Base-by-base conservation (phyloP, 2,113 vertebrate species). In the Oreamnos americanus region DNA sequence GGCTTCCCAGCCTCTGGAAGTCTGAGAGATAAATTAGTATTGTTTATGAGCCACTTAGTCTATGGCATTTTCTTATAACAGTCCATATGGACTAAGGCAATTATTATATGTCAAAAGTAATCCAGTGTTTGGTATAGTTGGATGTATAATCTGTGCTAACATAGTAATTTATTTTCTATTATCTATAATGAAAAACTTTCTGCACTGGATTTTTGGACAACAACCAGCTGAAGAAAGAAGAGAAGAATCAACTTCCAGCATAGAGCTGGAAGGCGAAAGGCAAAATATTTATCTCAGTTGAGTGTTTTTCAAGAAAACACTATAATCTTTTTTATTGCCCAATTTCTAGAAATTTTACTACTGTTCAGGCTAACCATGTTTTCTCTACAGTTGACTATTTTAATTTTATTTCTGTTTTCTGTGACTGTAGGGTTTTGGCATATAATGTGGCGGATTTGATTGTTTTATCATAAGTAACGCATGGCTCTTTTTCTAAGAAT, bases 401-500 rank as follows among this genome's bases (percentile, higher is more conserved):
- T 98, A 98, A 92, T 96, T 94, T 98, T 96, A 90, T 97, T 97
- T 98, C 96, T 97, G 76, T 97, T 98, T 98, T 96, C 98, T 98
- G 87, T 87, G 97, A 97, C 95, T 2, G 0, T 96, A 97, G 95
- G 97, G 81, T 98, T 98, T 96, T 96, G 96, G 98, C 62, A 96
- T 98, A 91, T 88, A 98, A 97, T 96, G 94, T 92, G 98, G 96
- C 89, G 74, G 98, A 98, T 96, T 98, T 98, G 95, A 97, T 98
- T 94, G 98, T 98, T 97, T 98, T 98, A 97, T 98, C 96, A 91
- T 91, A 97, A 97, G 89, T 98, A 96, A 94, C n/a, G 88, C 96
- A 60, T 98, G 95, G 93, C 87, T 97, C 5, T 97, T 98, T 98
- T 95, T 96, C 97, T 96, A 98, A 97, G 96, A 98, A 97, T 4